These are phyloP conservation scores for Crotalus helleri DNA, from an alignment of 2,113 vertebrate species.

Conservation along the genomic window DNA sequence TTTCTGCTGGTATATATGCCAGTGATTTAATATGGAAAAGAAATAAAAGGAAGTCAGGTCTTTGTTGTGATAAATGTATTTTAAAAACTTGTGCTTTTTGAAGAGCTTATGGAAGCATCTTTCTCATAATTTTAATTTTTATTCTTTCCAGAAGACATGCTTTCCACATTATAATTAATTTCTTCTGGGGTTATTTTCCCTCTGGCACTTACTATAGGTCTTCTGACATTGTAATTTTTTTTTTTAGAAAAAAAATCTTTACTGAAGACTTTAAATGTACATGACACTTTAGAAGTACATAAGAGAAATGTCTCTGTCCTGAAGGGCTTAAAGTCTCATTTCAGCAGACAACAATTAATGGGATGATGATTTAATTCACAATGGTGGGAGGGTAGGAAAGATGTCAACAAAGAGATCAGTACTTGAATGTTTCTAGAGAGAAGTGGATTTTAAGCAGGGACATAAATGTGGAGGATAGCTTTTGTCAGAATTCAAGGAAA, in stretches of 20 bases:
- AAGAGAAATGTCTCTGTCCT: background rate
- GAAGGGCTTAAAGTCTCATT: conserved; percentile 29
- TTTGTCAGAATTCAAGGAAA: background rate
- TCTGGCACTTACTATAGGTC: background rate
- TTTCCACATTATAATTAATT: conserved; percentile 12
- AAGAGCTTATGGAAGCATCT: background rate
- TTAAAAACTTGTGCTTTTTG: background rate
- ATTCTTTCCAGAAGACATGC: background rate
- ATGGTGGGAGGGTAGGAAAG: background rate
- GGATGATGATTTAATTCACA: conserved; percentile 28
- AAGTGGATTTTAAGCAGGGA: conserved; percentile 2
- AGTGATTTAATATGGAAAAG: conserved; percentile 13
- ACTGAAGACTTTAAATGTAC: conserved; percentile 18
- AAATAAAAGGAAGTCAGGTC: background rate
- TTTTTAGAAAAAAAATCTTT: background rate
- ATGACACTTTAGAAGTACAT: conserved; percentile 7
- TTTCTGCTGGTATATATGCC: conserved; percentile 14
- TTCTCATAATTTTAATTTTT: background rate
- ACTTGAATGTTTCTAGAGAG: conserved; percentile 24
- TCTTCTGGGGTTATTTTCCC: background rate
- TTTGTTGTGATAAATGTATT: background rate
- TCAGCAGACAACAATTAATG: conserved; percentile 19
- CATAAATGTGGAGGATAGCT: background rate
- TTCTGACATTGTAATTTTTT: conserved; percentile 8
- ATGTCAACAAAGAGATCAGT: conserved; percentile 23